Percentiles rank a stretch among this genome's conserved stretches.
Conservation (phyloP, 2,113 vertebrate species). For the Odontophorus gujanensis region DNA sequence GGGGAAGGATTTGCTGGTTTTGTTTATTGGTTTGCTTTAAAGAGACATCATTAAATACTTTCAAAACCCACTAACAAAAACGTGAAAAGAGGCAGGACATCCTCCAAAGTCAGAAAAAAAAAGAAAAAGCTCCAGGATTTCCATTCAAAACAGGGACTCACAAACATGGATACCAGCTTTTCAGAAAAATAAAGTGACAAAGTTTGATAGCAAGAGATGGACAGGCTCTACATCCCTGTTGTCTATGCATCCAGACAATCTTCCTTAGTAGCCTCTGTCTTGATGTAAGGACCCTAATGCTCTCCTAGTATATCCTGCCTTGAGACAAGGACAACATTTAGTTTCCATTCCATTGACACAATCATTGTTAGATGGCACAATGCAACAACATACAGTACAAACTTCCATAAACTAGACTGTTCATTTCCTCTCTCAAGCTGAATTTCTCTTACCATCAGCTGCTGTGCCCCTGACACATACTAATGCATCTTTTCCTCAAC, state of each 20-base stretch:
- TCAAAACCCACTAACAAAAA: neutral
- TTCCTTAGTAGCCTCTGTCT: neutral
- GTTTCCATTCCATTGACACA: neutral
- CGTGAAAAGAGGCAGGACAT: rapidly evolving
- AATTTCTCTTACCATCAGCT: neutral
- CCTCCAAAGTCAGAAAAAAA: neutral
- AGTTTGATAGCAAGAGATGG: neutral
- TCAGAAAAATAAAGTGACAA: neutral
- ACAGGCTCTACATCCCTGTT: neutral
- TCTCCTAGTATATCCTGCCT: neutral
- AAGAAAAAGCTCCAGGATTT: neutral
- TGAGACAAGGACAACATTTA: neutral
- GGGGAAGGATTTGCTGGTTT: neutral
- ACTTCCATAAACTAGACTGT: neutral
- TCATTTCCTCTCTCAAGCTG: neutral
- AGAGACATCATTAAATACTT: neutral
- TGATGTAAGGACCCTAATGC: neutral
- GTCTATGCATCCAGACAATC: neutral
- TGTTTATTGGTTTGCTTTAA: neutral
- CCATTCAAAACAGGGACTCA: neutral
- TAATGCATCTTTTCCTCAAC: neutral
- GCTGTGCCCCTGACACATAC: neutral
- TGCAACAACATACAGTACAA: neutral
- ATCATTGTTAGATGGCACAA: neutral
- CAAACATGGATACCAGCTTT: neutral